Base-by-base conservation (phyloP, 2,797 vertebrate species). In the Cichlasoma orientale region DNA sequence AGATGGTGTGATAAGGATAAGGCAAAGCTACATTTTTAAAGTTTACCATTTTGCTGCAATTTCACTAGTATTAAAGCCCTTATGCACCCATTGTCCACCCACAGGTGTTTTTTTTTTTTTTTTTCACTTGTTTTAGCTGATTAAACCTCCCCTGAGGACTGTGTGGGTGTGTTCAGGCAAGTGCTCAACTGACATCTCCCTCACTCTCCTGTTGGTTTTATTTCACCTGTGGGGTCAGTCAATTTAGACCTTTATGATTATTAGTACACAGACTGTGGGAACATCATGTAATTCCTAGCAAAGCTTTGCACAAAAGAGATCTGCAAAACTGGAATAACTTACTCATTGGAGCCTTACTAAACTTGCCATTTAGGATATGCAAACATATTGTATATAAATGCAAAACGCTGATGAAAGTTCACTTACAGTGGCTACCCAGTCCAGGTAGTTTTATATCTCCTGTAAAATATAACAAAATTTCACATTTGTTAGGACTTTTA, bases 201-300 rank as follows among this genome's bases (percentile, higher is more conserved):
- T 83, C 89, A 72, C 80, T 85, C 79, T 88, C 53, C 72, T 58
- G 73, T 85, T 82, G 66, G 78, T 69, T 90, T 90, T 86, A 88
- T 86, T 88, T 87, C 83, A 87, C 87, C 86, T 91, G 90, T 80
- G 44, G 85, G 89, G 86, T 90, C 84, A 89, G 88, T 87, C 86
- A 79, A 83, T 90, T 89, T 89, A 87, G 82, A 90, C 86, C 82
- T 81, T 83, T 78, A 82, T 90, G 81, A 90, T 90, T 91, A 91
- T 90, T 88, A 86, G 71, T 82, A 78, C 85, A 84, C 56, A n/a
- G 75, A 87, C 78, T 78, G 82, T 85, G 36, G 76, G 79, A 78
- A 83, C 84, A 72, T 79, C 58, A 25, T 55, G 77, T 82, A 78
- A 78, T 85, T 83, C 38, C 18, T 31, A 57, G 69, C 71, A 77